Evolutionary conservation across 1,140 invertebrate genomes (phyloP), one percentile per base, ranked within the genome.

Genomic region (Pseudachorutes palmiensis): DNA sequence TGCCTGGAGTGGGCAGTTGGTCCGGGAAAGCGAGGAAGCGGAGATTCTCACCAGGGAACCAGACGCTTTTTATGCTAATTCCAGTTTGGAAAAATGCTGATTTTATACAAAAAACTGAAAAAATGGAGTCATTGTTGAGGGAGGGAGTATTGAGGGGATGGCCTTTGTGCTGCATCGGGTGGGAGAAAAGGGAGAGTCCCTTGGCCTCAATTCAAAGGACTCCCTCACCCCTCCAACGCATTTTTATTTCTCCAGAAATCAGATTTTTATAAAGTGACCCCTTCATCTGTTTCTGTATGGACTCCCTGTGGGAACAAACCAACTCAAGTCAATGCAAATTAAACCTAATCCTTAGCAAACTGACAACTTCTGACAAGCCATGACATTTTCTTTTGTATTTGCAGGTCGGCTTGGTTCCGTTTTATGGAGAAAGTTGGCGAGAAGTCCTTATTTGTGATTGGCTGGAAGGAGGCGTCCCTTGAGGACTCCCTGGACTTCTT

Each of bases 41-140:
- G 9, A 5, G 12, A 9, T 55, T 55, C 51, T 55, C 51, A 55
- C 51, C 51, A 41, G 5, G 36, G 5, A 41, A 41, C 36, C 36
- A 12, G 51, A 14, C 51, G 51, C 51, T 55, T 55, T 55, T 55
- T 55, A 55, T 55, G 51, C 51, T 14, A 55, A 55, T 55, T 24
- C 24, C 3, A 5, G 12, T 55, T 55, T 26, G 51, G 24, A 55
- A 55, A 55, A 55, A 55, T 55, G 51, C 36, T 55, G 14, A 19
- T 55, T 55, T 55, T 55, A 22, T 41, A 41, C 19, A 55, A 55
- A 55, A 55, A 55, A 5, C 24, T 12, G 51, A 55, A 55, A 55
- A 55, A 55, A 55, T 55, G 51, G 9, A 19, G 51, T 41, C 36
- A 9, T 41, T 19, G 12, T 12, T 19, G 51, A 45, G 19, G 36